These are phyloP conservation scores for Hippopotamyrus pictus DNA, from an alignment of 2,797 vertebrate species.

Conservation along the genomic window DNA sequence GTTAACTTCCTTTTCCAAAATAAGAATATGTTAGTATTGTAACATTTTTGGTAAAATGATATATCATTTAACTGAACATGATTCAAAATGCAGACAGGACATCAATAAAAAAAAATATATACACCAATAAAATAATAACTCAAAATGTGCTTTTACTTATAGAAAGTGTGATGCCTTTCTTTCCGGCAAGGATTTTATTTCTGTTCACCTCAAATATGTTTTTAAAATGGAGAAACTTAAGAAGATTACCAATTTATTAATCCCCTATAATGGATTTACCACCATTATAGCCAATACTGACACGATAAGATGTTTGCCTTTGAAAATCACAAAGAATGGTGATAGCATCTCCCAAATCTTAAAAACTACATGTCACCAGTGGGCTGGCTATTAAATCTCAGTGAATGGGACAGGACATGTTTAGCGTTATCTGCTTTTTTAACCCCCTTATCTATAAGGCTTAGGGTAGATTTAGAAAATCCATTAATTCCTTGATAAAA, in stretches of 20 bases:
- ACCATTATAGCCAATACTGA: slow-evolving; percentile 64
- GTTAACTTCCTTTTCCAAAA: neutral
- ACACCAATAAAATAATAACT: neutral
- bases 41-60: neutral
- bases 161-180: slow-evolving; percentile 19
- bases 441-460: slow-evolving; percentile 74
- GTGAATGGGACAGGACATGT: slow-evolving; percentile 65
- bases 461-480: slow-evolving; percentile 86
- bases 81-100: neutral
- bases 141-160: neutral
- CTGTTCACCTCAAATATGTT: slow-evolving; percentile 52
- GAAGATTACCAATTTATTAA: slow-evolving; percentile 73
- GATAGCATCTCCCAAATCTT: slow-evolving; percentile 66
- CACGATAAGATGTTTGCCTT: slow-evolving; percentile 55
- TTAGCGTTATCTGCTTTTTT: slow-evolving; percentile 76
- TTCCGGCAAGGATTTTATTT: slow-evolving; percentile 42
- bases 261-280: slow-evolving; percentile 82
- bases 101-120: neutral
- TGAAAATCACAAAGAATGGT: slow-evolving; percentile 60
- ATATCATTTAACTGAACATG: neutral
- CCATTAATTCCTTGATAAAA: slow-evolving; percentile 93
- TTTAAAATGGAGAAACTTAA: slow-evolving; percentile 65
- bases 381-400: slow-evolving; percentile 64
- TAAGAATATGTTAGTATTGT: neutral
- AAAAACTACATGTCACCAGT: slow-evolving; percentile 70